Evolutionary conservation across 2,888 invertebrate species (phyloP).

Genomic region (Cheilosia soror): DNA sequence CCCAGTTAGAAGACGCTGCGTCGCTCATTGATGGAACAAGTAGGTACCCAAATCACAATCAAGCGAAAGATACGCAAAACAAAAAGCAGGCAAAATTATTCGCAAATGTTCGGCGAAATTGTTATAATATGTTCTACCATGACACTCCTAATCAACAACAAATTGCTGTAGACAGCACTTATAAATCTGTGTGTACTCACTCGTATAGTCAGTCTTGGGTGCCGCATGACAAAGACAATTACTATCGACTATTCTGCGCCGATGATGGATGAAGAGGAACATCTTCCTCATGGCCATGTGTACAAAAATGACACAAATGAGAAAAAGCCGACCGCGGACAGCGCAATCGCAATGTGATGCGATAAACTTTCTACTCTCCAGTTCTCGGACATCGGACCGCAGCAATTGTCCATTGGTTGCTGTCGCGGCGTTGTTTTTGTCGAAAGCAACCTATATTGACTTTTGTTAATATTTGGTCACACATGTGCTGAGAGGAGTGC

Average conservation of each 20-base stretch:
- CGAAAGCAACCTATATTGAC: constrained; percentile 70
- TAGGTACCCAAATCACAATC: constrained; percentile 42
- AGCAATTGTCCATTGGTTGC: constrained; percentile 46
- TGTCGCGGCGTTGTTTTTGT: constrained; percentile 48
- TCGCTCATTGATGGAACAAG: constrained; percentile 25
- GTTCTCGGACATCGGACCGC: constrained; percentile 61
- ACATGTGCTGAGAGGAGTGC: constrained; percentile 51
- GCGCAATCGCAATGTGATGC: constrained; percentile 31
- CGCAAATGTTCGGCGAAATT: constrained; percentile 62
- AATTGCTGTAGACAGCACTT: constrained; percentile 56
- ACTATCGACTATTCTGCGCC: constrained; percentile 56
- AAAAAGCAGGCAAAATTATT: constrained; percentile 23
- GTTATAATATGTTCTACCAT: constrained; percentile 60
- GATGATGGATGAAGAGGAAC: constrained; percentile 73
- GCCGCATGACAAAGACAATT: constrained; percentile 63
- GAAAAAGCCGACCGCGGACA: constrained; percentile 48
- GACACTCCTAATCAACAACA: constrained; percentile 68
- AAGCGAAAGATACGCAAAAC: constrained; percentile 31
- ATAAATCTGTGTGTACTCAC: constrained; percentile 50
- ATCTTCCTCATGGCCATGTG: constrained; percentile 67
- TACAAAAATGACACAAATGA: constrained; percentile 64
- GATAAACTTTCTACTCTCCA: constrained; percentile 69
- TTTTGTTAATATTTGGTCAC: constrained; percentile 70
- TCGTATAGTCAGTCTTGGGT: constrained; percentile 44
- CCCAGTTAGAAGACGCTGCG: constrained; percentile 15